Evolutionary conservation across 1,140 invertebrate genomes (phyloP), one percentile per base, ranked within the genome.

Genomic region (Drosophila novamexicana): DNA sequence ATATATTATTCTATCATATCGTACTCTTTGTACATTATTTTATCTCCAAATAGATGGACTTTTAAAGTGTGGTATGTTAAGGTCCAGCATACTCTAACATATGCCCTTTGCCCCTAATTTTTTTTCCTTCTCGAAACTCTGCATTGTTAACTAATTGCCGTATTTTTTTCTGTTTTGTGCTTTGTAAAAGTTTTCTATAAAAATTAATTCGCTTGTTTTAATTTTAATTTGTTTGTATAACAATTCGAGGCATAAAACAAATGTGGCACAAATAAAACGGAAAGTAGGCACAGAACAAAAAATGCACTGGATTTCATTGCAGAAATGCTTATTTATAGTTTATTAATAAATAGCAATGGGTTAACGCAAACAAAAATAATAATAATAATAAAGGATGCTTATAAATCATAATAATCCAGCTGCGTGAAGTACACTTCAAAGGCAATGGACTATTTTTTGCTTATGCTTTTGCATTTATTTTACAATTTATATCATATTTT

Each of bases 101-200:
- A 5, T 29, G 12, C 18, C 7, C 16, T 14, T 37, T 47, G 9
- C 10, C 9, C 12, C 52, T 47, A 12, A 22, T 58, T 34, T 61
- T 62, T 49, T 45, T 40, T 37, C 22, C 22, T 49, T 67, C 49
- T 63, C 16, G 22, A 29, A 59, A 45, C 36, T 45, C 37, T 14
- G 14, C 64, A 82, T 88, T 86, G 69, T 79, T 83, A 45, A 76
- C 83, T 86, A 86, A 86, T 86, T 86, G 83, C 83, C 65, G 42
- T 50, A 10, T 56, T 70, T 22, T 22, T 59, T 63, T 64, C 50
- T 63, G 52, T 64, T 52, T 44, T 75, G 57, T 59, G 72, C 2
- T 29, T 59, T 62, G 63, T 63, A 64, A 44, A 70, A 82, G 71
- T 83, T 72, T 79, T 71, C 40, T 67, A 79, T 77, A 69, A 83